phyloP scores from a whole-genome alignment of 2,113 vertebrate genomes.

The Muntiacus reevesi region DNA sequence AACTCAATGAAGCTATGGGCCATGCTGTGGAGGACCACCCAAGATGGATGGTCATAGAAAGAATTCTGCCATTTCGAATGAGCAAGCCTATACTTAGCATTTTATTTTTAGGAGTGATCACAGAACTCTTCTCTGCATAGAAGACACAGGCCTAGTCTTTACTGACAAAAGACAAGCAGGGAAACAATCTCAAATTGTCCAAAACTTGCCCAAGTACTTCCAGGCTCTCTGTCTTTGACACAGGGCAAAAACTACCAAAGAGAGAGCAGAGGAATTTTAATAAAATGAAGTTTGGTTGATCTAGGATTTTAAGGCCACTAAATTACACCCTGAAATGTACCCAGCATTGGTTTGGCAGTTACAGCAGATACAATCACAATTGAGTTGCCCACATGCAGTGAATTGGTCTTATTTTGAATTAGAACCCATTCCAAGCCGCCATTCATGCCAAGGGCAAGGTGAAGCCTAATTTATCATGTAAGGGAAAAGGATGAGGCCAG shows the following conservation, averaged over 20 bases:
- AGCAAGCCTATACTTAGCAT: neutral
- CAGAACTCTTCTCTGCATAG: neutral
- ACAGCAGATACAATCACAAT: neutral
- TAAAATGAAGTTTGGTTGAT: neutral
- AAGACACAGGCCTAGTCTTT: neutral
- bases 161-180: neutral
- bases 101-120: neutral
- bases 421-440: neutral
- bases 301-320: neutral
- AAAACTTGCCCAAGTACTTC: neutral
- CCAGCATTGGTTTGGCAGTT: slow-evolving; percentile 4
- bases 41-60: neutral
- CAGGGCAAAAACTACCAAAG: neutral
- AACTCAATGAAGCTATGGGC: neutral
- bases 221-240: neutral
- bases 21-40: neutral
- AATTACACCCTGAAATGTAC: neutral
- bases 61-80: neutral
- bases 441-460: neutral
- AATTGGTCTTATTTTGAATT: slow-evolving; percentile 7
- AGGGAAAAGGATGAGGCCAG: neutral
- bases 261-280: neutral
- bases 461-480: neutral
- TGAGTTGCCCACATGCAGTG: neutral
- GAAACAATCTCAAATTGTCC: neutral